Evolutionary conservation across 2,888 invertebrate species (phyloP), one percentile per base, ranked within the genome.

Genomic region (Drosophila tripunctata): DNA sequence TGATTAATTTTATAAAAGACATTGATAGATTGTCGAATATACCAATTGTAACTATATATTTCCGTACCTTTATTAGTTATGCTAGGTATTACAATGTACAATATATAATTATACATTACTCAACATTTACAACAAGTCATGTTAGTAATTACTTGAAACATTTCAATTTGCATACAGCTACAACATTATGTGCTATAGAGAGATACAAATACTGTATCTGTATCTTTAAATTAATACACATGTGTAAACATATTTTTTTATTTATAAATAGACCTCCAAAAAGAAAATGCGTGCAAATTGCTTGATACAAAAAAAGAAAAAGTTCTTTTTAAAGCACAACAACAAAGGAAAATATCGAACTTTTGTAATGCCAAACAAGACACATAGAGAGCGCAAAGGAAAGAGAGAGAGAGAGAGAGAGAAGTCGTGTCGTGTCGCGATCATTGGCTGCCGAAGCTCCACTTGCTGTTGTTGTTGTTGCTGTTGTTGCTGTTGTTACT

Each of bases 211-310:
- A 7, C 7, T 12, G n/a, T 30, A 14, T 19, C 17, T 38, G 4
- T 35, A 5, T 27, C 17, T 35, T 14, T 47, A 35, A 22, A 30
- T 44, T 22, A 31, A 40, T 41, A 64, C 19, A 47, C 50, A 51
- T 45, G 31, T 61, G 47, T 56, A 61, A 61, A 43, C 47, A 45
- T 24, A 55, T 48, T 61, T n/a, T n/a, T n/a, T 47, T 40, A 40
- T 61, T 55, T 61, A 47, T 61, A 48, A 55, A 61, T 56, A 61
- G 35, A 55, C 38, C 45, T 61, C 45, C 30, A 58, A 47, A 47
- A 52, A 45, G 51, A 60, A 64, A 60, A 47, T 58, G 58, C 63
- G 40, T 61, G 61, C 61, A 56, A 61, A 61, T 56, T 61, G 61
- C 55, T 61, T 61, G 56, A 61, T 48, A 61, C 47, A 61, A 61